Evolutionary conservation across 2,797 vertebrate genomes (phyloP).

Genomic region (Diplodus sargus): DNA sequence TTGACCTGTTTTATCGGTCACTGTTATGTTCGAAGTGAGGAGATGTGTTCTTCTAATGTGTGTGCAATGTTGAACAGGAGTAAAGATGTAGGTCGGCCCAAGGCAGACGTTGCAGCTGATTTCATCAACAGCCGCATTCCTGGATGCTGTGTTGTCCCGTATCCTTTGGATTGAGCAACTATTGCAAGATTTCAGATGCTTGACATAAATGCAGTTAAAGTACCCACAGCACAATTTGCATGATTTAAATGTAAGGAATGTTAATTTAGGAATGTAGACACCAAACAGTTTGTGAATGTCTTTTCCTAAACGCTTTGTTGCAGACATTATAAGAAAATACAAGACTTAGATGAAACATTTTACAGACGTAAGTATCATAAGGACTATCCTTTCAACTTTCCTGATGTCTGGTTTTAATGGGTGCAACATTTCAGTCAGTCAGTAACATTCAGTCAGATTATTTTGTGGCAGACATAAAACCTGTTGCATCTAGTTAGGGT

Average conservation of each 20-base stretch:
- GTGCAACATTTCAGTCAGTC: too few relatives aligned
- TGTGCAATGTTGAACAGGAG: conserved; percentile 77
- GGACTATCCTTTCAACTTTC: neutral
- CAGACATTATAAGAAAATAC: conserved; percentile 96
- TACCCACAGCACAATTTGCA: neutral
- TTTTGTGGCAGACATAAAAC: too few relatives aligned
- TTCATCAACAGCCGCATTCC: conserved; percentile 92
- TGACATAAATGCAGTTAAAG: neutral
- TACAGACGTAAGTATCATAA: conserved; percentile 90
- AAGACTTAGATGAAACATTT: conserved; percentile 93
- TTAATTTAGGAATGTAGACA: neutral
- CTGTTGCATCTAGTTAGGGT: too few relatives aligned
- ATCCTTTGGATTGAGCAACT: conserved; percentile 84
- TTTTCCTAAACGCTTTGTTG: conserved; percentile 62
- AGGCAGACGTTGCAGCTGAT: conserved; percentile 93
- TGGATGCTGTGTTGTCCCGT: conserved; percentile 90
- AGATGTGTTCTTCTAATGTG: conserved; percentile 8
- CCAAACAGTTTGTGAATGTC: neutral
- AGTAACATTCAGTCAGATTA: too few relatives aligned
- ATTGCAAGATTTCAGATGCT: neutral
- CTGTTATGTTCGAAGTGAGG: neutral
- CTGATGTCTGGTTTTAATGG: neutral
- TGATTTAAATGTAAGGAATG: neutral
- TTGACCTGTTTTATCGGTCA: neutral
- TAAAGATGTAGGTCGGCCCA: conserved; percentile 92